Evolutionary conservation across 2,113 vertebrate species (phyloP).

Genomic region (Gavia stellata): DNA sequence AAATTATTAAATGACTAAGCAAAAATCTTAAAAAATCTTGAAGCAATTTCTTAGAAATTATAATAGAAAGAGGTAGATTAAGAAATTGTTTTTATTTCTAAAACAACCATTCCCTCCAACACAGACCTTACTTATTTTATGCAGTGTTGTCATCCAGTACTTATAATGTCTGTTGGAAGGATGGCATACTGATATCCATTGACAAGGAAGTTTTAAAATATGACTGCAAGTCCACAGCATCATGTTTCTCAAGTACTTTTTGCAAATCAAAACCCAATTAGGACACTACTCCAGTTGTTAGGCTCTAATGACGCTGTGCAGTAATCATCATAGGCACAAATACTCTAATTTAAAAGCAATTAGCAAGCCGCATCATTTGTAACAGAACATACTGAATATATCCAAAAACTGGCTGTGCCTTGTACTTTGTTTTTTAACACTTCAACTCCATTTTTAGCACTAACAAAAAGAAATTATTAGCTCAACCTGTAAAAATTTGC

Average conservation of each 20-base stretch:
- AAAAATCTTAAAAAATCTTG: neutral
- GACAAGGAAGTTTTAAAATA: neutral
- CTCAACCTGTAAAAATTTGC: neutral
- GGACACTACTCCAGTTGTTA: neutral
- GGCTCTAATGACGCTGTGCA: neutral
- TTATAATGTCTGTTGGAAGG: neutral
- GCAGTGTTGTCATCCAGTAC: neutral
- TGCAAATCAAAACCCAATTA: neutral
- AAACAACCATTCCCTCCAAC: neutral
- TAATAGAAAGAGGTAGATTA: neutral
- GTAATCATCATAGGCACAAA: slow-evolving; percentile 1
- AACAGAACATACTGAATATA: slow-evolving; percentile 26
- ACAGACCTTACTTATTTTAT: neutral
- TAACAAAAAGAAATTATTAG: neutral
- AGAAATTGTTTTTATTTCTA: neutral
- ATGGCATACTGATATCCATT: neutral
- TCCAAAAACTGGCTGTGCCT: slow-evolving; percentile 6
- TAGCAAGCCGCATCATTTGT: neutral
- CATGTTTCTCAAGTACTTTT: neutral
- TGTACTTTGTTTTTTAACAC: neutral
- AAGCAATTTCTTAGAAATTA: neutral
- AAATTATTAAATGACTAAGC: neutral
- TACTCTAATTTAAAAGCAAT: slow-evolving; percentile 18
- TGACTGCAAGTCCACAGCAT: neutral
- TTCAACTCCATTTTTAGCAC: neutral